Base-by-base conservation (phyloP, 2,888 invertebrate genomes). In the Ecdyonurus torrentis region DNA sequence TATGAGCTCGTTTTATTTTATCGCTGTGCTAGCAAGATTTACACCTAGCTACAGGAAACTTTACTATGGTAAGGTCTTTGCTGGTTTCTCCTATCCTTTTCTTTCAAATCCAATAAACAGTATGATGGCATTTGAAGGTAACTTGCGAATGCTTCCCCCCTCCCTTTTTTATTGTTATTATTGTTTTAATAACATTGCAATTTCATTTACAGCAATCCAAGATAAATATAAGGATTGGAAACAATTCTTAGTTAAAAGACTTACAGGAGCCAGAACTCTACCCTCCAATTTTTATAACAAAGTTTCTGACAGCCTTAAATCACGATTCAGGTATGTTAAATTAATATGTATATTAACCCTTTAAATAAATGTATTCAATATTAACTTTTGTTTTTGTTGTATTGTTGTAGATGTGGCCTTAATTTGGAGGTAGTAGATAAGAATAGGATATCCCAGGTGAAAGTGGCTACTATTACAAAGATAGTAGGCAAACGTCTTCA, bases 181-280 rank as follows among this genome's bases (percentile, higher is more conserved):
- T n/a, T n/a, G n/a, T n/a, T n/a, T n/a, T n/a, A n/a, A n/a, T n/a
- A n/a, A n/a, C n/a, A n/a, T n/a, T n/a, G n/a, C n/a, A n/a, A n/a
- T n/a, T n/a, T n/a, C n/a, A n/a, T 64, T 70, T 71, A 23, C 68
- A 83, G 83, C 86, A 63, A 94, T 97, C 71, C 91, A 92, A 74
- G 86, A 91, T 72, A 95, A 94, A 77, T 92, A 92, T 75, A 83
- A 84, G 66, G 96, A 97, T 78, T 97, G 97, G 97, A 94, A 95
- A 74, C 91, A 91, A 76, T 96, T 94, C 75, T 78, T 97, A 65
- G 89, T 94, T 67, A 89, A 90, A 72, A 83, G 93, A 67, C 78
- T 98, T 66, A 95, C 95, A 0, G 96, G 96, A 20, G 94, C 96
- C n/a, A 81, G 94, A 63, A 97, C 97, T 3, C 78, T 97, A 68